Percentiles rank a stretch among this genome's conserved stretches.
phyloP scores from a whole-genome alignment of 2,113 vertebrate species.

The Ondatra zibethicus region DNA sequence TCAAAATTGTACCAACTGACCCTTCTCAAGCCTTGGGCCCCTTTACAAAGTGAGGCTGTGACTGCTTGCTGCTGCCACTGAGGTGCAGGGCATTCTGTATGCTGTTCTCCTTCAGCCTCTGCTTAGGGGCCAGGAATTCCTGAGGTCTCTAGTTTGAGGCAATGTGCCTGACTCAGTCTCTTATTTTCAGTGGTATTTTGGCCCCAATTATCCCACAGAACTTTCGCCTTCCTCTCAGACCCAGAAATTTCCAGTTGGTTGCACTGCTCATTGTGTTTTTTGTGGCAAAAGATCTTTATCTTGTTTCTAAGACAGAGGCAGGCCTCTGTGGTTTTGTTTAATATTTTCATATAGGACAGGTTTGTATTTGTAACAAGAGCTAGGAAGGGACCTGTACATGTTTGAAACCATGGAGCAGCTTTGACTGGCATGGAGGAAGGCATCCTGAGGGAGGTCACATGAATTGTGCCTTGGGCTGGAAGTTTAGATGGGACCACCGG shows the following conservation, averaged over 20 bases:
- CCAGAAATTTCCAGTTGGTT: neutral
- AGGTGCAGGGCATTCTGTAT: neutral
- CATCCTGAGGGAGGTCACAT: neutral
- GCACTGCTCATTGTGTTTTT: neutral
- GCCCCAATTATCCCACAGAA: neutral
- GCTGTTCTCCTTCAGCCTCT: neutral
- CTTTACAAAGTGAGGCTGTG: neutral
- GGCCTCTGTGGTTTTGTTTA: neutral
- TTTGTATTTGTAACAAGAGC: neutral
- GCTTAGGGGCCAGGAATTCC: neutral
- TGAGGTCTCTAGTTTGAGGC: neutral
- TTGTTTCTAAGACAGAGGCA: neutral
- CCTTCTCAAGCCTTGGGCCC: neutral
- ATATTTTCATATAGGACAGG: neutral
- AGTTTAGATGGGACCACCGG: neutral
- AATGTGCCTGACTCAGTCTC: neutral
- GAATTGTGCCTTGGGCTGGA: neutral
- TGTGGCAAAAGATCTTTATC: neutral
- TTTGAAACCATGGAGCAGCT: neutral
- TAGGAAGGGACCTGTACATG: neutral
- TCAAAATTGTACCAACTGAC: neutral
- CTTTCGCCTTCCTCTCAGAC: slow-evolving; percentile 3
- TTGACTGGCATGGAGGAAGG: neutral
- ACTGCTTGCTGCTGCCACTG: neutral
- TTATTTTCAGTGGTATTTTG: slow-evolving; percentile 19